Conservation (phyloP, 2,888 invertebrate genomes). For the Gastrophysa polygoni region DNA sequence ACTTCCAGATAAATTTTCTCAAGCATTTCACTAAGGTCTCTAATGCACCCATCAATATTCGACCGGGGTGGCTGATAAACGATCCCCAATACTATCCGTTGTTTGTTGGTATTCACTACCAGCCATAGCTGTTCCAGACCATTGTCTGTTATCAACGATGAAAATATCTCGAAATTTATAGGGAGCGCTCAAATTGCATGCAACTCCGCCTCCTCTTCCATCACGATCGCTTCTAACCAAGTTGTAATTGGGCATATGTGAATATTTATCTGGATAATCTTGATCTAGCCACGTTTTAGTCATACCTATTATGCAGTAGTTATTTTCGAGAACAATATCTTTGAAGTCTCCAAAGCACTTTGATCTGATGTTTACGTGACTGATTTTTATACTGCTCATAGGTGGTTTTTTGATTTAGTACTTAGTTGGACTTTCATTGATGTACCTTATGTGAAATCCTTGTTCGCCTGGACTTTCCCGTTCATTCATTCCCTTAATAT, state of each 20-base stretch:
- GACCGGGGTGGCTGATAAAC: constrained; percentile 14
- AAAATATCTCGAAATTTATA: constrained; percentile 5
- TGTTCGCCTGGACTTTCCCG: constrained; percentile 7
- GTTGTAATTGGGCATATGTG: too few species aligned
- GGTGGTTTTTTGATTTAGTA: constrained; percentile 12
- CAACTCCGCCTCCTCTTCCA: too few species aligned
- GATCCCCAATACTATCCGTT: constrained; percentile 5
- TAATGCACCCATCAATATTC: constrained; percentile 7
- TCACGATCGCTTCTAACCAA: too few species aligned
- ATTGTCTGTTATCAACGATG: neutral
- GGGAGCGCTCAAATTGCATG: too few species aligned
- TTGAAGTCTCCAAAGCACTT: constrained; percentile 6
- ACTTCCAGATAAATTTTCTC: constrained; percentile 10
- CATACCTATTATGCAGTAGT: neutral
- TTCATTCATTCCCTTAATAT: neutral
- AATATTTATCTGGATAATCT: too few species aligned
- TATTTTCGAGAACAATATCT: neutral
- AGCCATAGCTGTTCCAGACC: too few species aligned
- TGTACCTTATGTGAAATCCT: constrained; percentile 6
- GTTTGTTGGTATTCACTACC: neutral
- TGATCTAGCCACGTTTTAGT: constrained; percentile 12
- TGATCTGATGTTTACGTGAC: constrained; percentile 12
- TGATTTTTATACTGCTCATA: constrained; percentile 2
- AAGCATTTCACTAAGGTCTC: constrained; percentile 7
- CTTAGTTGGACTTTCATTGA: neutral